These are phyloP conservation scores for Acipenser ruthenus DNA, from an alignment of 2,797 vertebrate species.

Conservation along the genomic window DNA sequence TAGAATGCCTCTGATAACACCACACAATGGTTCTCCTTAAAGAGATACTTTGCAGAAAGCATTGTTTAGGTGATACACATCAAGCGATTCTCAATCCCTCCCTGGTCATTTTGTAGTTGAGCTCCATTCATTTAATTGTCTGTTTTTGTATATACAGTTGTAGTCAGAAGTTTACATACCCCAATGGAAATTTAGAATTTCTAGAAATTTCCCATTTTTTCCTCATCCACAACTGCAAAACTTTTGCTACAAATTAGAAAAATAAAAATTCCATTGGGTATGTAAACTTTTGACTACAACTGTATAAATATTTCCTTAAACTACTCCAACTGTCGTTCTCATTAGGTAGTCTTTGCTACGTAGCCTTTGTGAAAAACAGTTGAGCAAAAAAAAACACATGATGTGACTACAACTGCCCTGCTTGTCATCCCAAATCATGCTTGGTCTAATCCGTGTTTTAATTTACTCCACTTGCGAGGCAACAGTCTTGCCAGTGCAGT, in stretches of 20 bases:
- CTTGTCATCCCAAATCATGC: slow-evolving; percentile 87
- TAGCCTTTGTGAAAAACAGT: slow-evolving; percentile 74
- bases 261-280: too few relatives aligned
- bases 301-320: slow-evolving; percentile 5
- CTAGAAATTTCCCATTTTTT: too few relatives aligned
- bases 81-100: slow-evolving; percentile 11
- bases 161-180: too few relatives aligned
- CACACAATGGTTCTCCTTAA: slow-evolving; percentile 9
- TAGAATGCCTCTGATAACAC: slow-evolving; percentile 35
- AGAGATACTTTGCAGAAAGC: slow-evolving; percentile 4
- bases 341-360: slow-evolving; percentile 54
- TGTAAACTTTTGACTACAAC: too few relatives aligned
- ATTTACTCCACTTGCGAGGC: slow-evolving; percentile 85
- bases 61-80: slow-evolving; percentile 5
- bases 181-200: too few relatives aligned
- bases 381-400: slow-evolving; percentile 69
- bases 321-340: slow-evolving; percentile 37
- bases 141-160: too few relatives aligned
- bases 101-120: slow-evolving; percentile 10
- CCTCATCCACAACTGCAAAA: too few relatives aligned
- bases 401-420: slow-evolving; percentile 67
- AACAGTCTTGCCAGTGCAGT: slow-evolving; percentile 72
- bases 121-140: slow-evolving; percentile 12
- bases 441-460: slow-evolving; percentile 87
- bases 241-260: too few relatives aligned